Evolutionary conservation across 2,888 invertebrate species (phyloP), one percentile per base, ranked within the genome.

Genomic region (Globia sparganii): DNA sequence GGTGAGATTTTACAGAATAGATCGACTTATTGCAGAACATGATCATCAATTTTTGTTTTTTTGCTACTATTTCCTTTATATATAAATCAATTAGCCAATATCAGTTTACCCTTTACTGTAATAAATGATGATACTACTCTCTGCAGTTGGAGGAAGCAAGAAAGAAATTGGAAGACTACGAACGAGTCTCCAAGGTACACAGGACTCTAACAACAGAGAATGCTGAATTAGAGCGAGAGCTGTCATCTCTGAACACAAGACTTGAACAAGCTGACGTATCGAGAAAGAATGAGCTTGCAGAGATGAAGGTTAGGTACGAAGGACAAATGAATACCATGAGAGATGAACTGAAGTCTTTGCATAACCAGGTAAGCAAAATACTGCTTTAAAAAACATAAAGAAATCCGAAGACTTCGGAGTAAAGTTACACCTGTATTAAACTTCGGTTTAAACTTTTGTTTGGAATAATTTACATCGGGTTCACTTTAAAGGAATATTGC

Each of bases 291-390:
- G 99, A 99, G 91, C 94, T 99, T 49, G 97, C 98, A 2, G 98
- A 98, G 78, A 98, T 98, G 77, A 98, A 98, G 93, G 97, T 98
- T 93, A 97, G 99, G 72, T 99, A 99, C 91, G 99, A 99, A 90
- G 98, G 98, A 85, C 98, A 99, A 92, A 97, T 99, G 92, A 98
- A 97, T 83, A 97, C 98, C 25, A 97, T 99, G 91, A 97, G 98
- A 83, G 98, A 98, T 81, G 99, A 99, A 94, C 97, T 99, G 58
- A 98, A 98, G 87, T 98, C 98, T 13, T 97, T 99, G 90, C 99
- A 99, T 93, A 97, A 97, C 83, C 98, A 98, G 97, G 97, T 98
- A 86, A 84, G 21, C 15, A 21, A 21, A 49, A 43, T 21, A 2
- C 5, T n/a, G 6, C 13, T 13, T 9, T 15, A 31, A 59, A 58